A percentile compares a stretch with the other conserved stretches of the same genome.
Evolutionary conservation across 2,888 invertebrate species (phyloP).

Genomic region (Gandaritis pyraliata): DNA sequence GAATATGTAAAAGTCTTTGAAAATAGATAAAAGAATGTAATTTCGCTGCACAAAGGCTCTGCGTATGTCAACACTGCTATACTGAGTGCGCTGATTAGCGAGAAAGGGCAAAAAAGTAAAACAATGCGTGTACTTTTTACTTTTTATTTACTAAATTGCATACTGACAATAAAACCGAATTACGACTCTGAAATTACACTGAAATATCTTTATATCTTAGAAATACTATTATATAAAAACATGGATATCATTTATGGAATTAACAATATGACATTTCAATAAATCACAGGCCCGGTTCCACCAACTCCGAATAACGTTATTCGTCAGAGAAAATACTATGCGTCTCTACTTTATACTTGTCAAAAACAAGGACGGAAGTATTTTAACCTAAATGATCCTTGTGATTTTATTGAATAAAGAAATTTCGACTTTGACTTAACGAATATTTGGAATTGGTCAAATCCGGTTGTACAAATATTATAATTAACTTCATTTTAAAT

Average conservation of each 20-base stretch:
- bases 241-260: not conserved
- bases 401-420: too few species aligned
- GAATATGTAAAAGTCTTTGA: not conserved
- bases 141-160: constrained; percentile 54
- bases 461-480: too few species aligned
- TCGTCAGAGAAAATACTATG: too few species aligned
- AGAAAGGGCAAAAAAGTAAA: constrained; percentile 43
- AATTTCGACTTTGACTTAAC: too few species aligned
- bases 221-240: not conserved
- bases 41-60: constrained; percentile 16
- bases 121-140: constrained; percentile 43
- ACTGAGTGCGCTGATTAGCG: constrained; percentile 1
- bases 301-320: too few species aligned
- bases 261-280: not conserved
- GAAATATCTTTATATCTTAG: not conserved
- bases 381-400: too few species aligned
- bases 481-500: not conserved
- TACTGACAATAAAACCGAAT: constrained; percentile 41
- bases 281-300: not conserved
- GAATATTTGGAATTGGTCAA: too few species aligned
- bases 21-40: constrained; percentile 5
- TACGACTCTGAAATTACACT: constrained; percentile 28
- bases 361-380: too few species aligned
- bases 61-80: constrained; percentile 6
- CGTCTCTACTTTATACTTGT: too few species aligned